Evolutionary conservation across 2,797 vertebrate genomes (phyloP), one percentile per base, ranked within the genome.

Genomic region (Micrastur ruficollis): DNA sequence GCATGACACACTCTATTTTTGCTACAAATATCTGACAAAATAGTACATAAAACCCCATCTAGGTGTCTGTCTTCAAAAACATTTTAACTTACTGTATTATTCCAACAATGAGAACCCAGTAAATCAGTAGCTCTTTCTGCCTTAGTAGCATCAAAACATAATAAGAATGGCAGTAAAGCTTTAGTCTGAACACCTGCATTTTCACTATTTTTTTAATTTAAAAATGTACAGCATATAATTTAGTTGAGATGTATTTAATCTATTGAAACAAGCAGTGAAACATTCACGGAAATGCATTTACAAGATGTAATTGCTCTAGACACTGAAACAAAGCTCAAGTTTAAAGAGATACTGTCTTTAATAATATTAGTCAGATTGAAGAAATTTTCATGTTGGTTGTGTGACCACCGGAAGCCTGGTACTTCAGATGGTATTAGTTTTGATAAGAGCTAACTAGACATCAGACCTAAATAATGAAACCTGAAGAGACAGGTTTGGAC

Each of bases 391-490:
- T 95, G 94, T 96, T 96, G 89, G 96, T 79, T 97, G 78, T 97
- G 89, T 96, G 95, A 96, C 94, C 95, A 98, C 89, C 6, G 79
- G 95, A 98, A 98, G 93, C 89, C 96, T 95, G 93, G 95, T 97
- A 96, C 95, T 98, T 98, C 98, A 98, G 93, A 98, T 65, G 94
- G 93, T 73, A 98, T 98, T 98, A 98, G 93, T 96, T 98, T 97
- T 98, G 97, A 98, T 98, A 98, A 95, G 96, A 97, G 95, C 92
- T 98, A 98, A 98, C 93, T 94, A 97, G 97, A 96, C 95, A 97
- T 97, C 96, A 97, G 94, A 95, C 78, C 75, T 94, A 96, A 97
- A 97, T 87, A 97, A 97, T 87, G 91, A 98, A 98, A 98, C 90
- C 90, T 94, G 94, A 98, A 97, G 93, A 97, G 98, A 98, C 86